These are phyloP conservation scores for Apodemus speciosus DNA, from an alignment of 2,113 vertebrate genomes.

Conservation along the genomic window DNA sequence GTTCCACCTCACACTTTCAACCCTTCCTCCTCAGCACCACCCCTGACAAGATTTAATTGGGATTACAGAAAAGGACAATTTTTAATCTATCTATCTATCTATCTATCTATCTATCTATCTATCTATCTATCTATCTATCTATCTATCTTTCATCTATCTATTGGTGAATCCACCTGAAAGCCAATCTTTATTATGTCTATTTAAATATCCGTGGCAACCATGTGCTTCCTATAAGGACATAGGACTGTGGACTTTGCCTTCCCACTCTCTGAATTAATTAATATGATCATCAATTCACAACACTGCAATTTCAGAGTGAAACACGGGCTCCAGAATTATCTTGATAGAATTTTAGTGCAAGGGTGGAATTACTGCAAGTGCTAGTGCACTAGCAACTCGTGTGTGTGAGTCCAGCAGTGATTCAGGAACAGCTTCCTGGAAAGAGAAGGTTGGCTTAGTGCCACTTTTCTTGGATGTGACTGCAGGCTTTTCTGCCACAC, in stretches of 20 bases:
- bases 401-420: not conserved
- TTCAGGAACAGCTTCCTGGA: not conserved
- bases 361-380: not conserved
- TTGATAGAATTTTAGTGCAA: not conserved
- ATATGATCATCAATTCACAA: not conserved
- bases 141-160: not conserved
- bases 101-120: not conserved
- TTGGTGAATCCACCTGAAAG: not conserved
- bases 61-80: not conserved
- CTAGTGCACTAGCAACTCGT: too few relatives aligned
- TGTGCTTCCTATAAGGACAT: not conserved
- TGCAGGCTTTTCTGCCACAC: not conserved
- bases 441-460: not conserved
- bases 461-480: not conserved
- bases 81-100: not conserved
- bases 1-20: not conserved
- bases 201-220: not conserved
- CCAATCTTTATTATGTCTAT: not conserved
- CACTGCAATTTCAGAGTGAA: not conserved
- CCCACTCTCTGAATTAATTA: slow-evolving; percentile 9
- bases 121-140: too few relatives aligned
- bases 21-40: not conserved
- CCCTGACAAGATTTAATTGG: not conserved
- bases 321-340: not conserved
- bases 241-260: not conserved